Base-by-base conservation (phyloP, 2,888 invertebrate genomes). In the Synanthedon formicaeformis region DNA sequence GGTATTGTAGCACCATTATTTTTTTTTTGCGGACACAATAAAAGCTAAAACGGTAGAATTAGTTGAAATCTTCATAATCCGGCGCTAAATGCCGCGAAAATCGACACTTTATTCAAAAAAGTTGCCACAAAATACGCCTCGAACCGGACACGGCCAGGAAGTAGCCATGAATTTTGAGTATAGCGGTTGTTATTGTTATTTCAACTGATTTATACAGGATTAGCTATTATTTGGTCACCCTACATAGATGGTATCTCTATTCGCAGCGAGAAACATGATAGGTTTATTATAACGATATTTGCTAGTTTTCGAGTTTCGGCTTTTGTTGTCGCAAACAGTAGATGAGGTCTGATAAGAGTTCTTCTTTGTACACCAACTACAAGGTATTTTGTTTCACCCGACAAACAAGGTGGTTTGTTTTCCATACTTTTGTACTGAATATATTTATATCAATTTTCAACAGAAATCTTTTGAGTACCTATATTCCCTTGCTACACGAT, bases 231-330 rank as follows among this genome's bases (percentile, higher is more conserved):
- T 80, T 73, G 77, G 75, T 74, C 78, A 73, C 82, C 79, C 78
- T 65, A 69, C 54, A 62, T 58, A 67, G 80, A 80, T 80, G 64
- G 53, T 62, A 81, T 82, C 80, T 63, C 52, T 56, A 62, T 70
- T 64, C 60, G 65, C 50, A 56, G 56, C 55, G 60, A 56, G 84
- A 79, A 84, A 85, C 75, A 77, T 73, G 83, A 85, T 82, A 73
- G 63, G 66, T 75, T 83, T 81, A 79, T 85, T 85, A 84, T 83
- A 82, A 81, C 81, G 82, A 83, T 85, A 85, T 83, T 81, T 73
- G 77, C 74, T 75, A 76, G 73, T 75, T 78, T 69, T 74, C 66
- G 66, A 67, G 60, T 56, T 57, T 59, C 56, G 59, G 58, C 62
- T 61, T 69, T 77, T 76, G 77, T 75, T 64, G 65, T 57, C 54